These are phyloP conservation scores for Lithophane semibrunnea DNA, from an alignment of 2,888 invertebrate species.

Conservation along the genomic window DNA sequence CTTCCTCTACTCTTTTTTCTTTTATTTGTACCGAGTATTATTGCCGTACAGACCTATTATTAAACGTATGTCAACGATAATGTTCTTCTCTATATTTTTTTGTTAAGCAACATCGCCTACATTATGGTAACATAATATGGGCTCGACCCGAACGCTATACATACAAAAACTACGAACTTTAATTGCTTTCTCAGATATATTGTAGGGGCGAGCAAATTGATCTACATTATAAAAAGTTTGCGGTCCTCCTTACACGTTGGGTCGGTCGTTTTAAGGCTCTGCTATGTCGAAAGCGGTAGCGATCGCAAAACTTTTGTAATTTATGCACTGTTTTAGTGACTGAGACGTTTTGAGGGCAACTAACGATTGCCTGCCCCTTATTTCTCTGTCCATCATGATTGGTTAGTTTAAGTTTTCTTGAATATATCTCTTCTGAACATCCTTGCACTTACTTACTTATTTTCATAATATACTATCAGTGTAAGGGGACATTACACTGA, in stretches of 20 bases:
- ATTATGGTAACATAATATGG: slow-evolving; percentile 14
- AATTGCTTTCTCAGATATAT: slow-evolving; percentile 62
- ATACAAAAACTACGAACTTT: slow-evolving; percentile 56
- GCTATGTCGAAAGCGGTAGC: slow-evolving; percentile 20
- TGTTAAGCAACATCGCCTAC: slow-evolving; percentile 14
- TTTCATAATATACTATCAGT: no score
- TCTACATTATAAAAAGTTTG: slow-evolving; percentile 62
- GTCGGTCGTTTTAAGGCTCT: slow-evolving; percentile 29
- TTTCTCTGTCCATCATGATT: not conserved
- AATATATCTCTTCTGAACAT: not conserved
- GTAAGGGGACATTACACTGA: no score
- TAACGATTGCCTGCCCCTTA: not conserved
- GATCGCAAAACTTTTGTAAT: not conserved
- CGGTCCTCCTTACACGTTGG: slow-evolving; percentile 45
- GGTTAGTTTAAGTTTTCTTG: no score
- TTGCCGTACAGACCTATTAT: not conserved
- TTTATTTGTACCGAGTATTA: not conserved
- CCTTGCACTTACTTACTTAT: no score
- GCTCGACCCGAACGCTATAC: slow-evolving; percentile 18
- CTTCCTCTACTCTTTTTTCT: not conserved
- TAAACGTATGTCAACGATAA: not conserved
- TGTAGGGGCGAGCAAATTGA: slow-evolving; percentile 60
- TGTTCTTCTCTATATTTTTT: slow-evolving; percentile 2
- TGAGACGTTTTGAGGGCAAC: not conserved
- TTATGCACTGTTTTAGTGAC: not conserved